phyloP scores from a whole-genome alignment of 1,140 invertebrate species.

The Bradysia coprophila region DNA sequence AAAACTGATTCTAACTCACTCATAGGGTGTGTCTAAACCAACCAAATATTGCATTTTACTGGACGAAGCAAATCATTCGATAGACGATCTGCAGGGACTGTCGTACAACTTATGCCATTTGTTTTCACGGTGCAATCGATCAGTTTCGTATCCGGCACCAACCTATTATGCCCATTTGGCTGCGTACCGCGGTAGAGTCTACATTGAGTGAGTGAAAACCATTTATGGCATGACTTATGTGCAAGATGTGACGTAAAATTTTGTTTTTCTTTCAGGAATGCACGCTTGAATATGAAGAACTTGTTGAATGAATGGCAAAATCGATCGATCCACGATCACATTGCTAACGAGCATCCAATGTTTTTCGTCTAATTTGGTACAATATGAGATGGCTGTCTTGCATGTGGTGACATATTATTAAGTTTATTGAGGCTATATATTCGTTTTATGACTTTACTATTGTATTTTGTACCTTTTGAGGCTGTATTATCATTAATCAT shows the following conservation, averaged over 20 bases:
- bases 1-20: too few relatives aligned
- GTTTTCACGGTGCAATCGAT: slow-evolving; percentile 67
- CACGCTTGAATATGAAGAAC: not conserved
- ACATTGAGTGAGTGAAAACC: not conserved
- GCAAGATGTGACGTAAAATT: not conserved
- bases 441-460: too few relatives aligned
- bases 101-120: slow-evolving; percentile 71
- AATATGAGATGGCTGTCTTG: too few relatives aligned
- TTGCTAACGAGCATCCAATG: not conserved
- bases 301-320: not conserved
- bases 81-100: slow-evolving; percentile 63
- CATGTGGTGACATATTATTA: too few relatives aligned
- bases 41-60: slow-evolving; percentile 74
- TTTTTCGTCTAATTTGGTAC: slow-evolving; percentile 1
- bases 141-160: slow-evolving; percentile 83
- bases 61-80: slow-evolving; percentile 54
- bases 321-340: not conserved
- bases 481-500: too few relatives aligned
- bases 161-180: slow-evolving; percentile 89
- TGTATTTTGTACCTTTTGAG: too few relatives aligned
- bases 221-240: not conserved
- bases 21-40: slow-evolving; percentile 75
- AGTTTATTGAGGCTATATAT: too few relatives aligned
- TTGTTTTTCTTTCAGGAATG: too few relatives aligned
- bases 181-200: slow-evolving; percentile 41